Percentiles rank a stretch among this genome's conserved stretches.
These are phyloP conservation scores for Drusus annulatus DNA, from an alignment of 1,140 invertebrate genomes.

Conservation along the genomic window DNA sequence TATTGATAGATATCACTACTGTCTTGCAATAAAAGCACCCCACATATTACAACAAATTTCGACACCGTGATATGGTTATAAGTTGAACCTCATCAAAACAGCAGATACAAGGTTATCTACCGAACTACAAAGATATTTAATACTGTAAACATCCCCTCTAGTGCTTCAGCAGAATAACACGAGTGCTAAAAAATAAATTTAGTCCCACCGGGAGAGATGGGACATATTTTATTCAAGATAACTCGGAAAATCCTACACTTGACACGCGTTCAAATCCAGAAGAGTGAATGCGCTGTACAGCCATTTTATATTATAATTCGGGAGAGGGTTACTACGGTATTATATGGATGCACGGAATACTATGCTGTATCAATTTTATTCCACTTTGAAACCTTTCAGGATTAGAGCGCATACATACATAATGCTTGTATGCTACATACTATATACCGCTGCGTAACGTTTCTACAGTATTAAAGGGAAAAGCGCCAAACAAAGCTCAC, in stretches of 20 bases:
- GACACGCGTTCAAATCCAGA: constrained; percentile 46
- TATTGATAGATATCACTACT: too few relatives aligned
- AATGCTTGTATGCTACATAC: too few relatives aligned
- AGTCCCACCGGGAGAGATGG: not conserved
- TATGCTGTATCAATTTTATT: too few relatives aligned
- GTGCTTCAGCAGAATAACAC: constrained; percentile 11
- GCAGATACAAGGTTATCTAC: not conserved
- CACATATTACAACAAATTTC: too few relatives aligned
- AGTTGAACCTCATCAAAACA: not conserved
- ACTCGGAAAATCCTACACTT: constrained; percentile 48
- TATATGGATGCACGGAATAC: too few relatives aligned
- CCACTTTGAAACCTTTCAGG: too few relatives aligned
- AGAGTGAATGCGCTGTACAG: constrained; percentile 24
- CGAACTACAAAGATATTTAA: not conserved
- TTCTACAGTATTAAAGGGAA: too few relatives aligned
- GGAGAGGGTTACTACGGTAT: not conserved
- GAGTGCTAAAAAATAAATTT: constrained; percentile 34
- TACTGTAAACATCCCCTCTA: constrained; percentile 4
- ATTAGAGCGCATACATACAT: too few relatives aligned
- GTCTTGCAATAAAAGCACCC: too few relatives aligned
- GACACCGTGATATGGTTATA: too few relatives aligned
- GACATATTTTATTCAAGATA: constrained; percentile 51
- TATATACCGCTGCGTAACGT: too few relatives aligned
- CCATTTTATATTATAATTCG: constrained; percentile 41
- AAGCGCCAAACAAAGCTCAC: too few relatives aligned